Percentiles rank a stretch among this genome's conserved stretches.
Conservation (phyloP, 35 echinoderm and acorn worm species). For the Heliocidaris tuberculata region DNA sequence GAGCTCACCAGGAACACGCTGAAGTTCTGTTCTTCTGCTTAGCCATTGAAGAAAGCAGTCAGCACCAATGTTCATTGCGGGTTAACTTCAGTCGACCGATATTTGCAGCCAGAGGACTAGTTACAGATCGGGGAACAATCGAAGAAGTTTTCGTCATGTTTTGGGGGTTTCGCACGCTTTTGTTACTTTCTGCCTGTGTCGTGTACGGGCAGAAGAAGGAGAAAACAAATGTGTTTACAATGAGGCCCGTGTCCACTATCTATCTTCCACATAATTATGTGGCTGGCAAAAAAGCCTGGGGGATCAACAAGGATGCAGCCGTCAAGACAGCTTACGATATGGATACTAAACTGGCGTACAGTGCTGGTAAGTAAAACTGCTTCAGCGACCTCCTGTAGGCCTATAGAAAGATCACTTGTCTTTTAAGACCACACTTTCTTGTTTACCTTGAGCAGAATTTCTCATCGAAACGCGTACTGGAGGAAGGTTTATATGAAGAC, state of each 20-base stretch:
- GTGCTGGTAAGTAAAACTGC: conserved; percentile 27
- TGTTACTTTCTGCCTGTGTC: neutral
- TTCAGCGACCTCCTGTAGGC: too few relatives aligned
- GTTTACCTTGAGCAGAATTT: too few relatives aligned
- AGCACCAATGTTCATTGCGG: neutral
- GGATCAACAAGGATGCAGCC: conserved; percentile 35
- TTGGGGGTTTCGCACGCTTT: conserved; percentile 9
- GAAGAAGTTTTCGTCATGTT: conserved; percentile 11
- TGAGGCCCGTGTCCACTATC: conserved; percentile 10
- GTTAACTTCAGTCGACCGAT: neutral
- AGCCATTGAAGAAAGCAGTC: neutral
- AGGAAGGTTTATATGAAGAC: too few relatives aligned
- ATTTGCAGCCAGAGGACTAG: neutral
- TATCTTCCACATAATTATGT: conserved; percentile 17
- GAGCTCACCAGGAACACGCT: neutral
- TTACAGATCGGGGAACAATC: neutral
- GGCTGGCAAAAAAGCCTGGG: neutral
- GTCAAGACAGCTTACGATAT: conserved; percentile 47
- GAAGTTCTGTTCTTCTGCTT: neutral
- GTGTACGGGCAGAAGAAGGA: conserved; percentile 33
- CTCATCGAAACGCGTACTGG: too few relatives aligned
- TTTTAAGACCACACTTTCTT: too few relatives aligned
- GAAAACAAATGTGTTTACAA: conserved; percentile 37
- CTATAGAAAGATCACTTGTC: too few relatives aligned
- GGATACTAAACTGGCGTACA: conserved; percentile 41